phyloP scores from a whole-genome alignment of 2,888 invertebrate genomes.

The Vandiemenella viatica region DNA sequence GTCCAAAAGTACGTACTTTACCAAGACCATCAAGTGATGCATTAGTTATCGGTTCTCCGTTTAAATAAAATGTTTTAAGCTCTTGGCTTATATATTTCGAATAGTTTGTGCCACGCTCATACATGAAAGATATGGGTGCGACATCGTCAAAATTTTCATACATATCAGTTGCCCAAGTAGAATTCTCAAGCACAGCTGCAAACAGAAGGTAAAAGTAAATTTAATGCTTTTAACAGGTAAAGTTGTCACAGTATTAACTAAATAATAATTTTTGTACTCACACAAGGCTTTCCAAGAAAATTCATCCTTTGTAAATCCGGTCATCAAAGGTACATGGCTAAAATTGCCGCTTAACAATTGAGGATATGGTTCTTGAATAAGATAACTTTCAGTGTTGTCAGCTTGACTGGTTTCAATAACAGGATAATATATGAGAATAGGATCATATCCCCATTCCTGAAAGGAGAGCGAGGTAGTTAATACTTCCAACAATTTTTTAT shows the following conservation, averaged over 20 bases:
- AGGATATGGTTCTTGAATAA: constrained; percentile 42
- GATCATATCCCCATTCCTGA: constrained; percentile 39
- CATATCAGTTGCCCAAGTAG: background rate
- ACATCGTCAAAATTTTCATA: background rate
- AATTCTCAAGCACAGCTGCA: background rate
- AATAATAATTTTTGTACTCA: no score
- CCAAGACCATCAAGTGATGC: background rate
- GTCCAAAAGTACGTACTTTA: no score
- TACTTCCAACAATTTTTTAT: background rate
- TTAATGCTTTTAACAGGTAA: background rate
- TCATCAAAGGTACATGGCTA: constrained; percentile 43
- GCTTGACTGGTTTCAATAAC: constrained; percentile 46
- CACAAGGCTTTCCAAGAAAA: constrained; percentile 45
- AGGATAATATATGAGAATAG: constrained; percentile 41
- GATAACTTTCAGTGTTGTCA: constrained; percentile 45
- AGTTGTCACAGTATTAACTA: no score
- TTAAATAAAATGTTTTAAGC: background rate
- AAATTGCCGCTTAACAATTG: constrained; percentile 40
- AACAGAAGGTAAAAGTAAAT: background rate
- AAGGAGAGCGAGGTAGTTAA: background rate
- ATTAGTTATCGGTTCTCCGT: background rate
- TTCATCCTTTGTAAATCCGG: constrained; percentile 50
- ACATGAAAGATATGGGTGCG: background rate
- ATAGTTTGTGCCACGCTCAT: background rate
- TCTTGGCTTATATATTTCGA: background rate